Percentiles rank a stretch among this genome's conserved stretches.
These are phyloP conservation scores for Steromphala cineraria DNA, from an alignment of 2,888 invertebrate species.

Conservation along the genomic window DNA sequence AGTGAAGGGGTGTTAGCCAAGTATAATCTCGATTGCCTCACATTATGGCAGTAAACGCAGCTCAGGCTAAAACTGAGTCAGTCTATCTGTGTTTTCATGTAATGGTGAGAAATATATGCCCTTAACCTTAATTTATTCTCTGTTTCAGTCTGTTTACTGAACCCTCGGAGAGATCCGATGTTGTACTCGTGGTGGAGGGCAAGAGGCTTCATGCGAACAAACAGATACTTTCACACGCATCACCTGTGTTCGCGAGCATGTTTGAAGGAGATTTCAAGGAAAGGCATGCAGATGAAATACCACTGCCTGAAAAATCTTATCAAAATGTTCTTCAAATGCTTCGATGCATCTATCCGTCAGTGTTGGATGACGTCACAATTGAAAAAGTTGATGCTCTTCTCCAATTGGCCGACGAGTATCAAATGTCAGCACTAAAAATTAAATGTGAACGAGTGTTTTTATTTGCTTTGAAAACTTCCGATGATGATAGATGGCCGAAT, in stretches of 20 bases:
- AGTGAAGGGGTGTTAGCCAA: no score
- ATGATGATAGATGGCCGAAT: no score
- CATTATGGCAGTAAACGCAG: no score
- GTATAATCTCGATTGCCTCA: no score
- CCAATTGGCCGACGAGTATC: neutral
- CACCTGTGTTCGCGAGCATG: neutral
- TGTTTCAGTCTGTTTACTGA: neutral
- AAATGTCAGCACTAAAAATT: neutral
- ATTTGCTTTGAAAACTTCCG: no score
- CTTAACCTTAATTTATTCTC: no score
- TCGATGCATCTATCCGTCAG: neutral
- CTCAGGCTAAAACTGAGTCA: no score
- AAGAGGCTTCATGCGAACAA: slow-evolving; percentile 7
- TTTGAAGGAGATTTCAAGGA: neutral
- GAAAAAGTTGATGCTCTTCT: neutral
- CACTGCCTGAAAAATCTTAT: neutral
- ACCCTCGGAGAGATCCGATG: neutral
- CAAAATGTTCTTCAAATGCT: neutral
- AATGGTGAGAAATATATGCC: no score
- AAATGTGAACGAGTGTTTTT: neutral
- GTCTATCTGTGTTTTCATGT: no score
- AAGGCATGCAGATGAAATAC: neutral
- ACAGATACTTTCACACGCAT: neutral
- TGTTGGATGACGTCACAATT: neutral
- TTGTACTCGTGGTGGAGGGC: neutral